Conservation (phyloP, 2,888 invertebrate genomes). For the Cheilosia grossa region DNA sequence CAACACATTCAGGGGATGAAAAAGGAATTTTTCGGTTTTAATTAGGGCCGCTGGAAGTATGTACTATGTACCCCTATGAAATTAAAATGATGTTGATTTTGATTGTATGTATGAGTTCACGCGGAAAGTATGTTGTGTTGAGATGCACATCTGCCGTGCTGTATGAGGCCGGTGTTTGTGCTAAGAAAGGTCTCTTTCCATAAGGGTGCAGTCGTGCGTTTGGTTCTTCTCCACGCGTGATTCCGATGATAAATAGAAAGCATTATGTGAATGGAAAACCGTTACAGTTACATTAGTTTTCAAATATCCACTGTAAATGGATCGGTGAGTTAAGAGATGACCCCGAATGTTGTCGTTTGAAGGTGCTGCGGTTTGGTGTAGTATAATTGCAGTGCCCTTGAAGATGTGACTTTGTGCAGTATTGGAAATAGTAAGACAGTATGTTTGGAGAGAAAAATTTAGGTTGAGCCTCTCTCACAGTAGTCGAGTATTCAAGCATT, state of each 20-base stretch:
- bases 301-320: too few species aligned
- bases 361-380: too few species aligned
- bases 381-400: too few species aligned
- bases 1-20: slow-evolving; percentile 6
- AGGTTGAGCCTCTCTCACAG: too few species aligned
- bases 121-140: too few species aligned
- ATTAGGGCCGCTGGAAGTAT: slow-evolving; percentile 13
- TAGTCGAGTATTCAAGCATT: too few species aligned
- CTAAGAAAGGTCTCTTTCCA: slow-evolving; percentile 14
- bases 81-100: slow-evolving; percentile 7
- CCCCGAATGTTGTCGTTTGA: too few species aligned
- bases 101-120: slow-evolving; percentile 5
- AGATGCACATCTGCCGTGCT: slow-evolving; percentile 41
- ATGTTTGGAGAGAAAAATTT: too few species aligned
- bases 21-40: slow-evolving; percentile 15
- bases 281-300: slow-evolving; percentile 14
- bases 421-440: too few species aligned
- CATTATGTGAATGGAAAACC: slow-evolving; percentile 18
- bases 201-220: slow-evolving; percentile 32
- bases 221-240: slow-evolving; percentile 27
- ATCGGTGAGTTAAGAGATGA: too few species aligned
- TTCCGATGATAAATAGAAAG: slow-evolving; percentile 12
- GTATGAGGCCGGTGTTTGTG: slow-evolving; percentile 15
- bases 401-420: too few species aligned
- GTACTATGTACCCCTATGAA: neutral